Conservation (phyloP, 2,113 vertebrate species). For the Chiloscyllium plagiosum region DNA sequence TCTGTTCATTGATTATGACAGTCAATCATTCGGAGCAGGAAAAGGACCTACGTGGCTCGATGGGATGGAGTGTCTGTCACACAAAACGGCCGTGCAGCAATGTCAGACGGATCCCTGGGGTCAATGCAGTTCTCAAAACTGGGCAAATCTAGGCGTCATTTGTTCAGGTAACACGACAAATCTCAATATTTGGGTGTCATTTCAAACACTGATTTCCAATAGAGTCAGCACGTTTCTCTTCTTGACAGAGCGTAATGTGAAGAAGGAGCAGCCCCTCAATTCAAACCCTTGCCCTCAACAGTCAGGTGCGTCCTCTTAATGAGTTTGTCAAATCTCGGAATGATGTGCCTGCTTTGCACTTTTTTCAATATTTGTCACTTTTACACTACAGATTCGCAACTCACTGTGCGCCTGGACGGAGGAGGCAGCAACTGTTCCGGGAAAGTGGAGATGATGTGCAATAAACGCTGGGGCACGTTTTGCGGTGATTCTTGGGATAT, state of each 20-base stretch:
- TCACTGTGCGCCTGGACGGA: not conserved
- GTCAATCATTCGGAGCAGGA: not conserved
- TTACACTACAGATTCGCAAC: too few species aligned
- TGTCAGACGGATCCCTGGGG: not conserved
- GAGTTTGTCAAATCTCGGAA: too few species aligned
- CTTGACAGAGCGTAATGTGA: not conserved
- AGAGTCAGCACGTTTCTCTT: not conserved
- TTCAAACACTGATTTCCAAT: not conserved
- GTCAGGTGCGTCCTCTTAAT: not conserved
- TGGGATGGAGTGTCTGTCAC: not conserved
- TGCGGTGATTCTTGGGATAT: not conserved
- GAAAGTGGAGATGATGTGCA: slow-evolving; percentile 52
- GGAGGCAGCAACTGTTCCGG: slow-evolving; percentile 53
- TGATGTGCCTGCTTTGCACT: too few species aligned
- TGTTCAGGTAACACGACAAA: not conserved
- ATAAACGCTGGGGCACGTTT: slow-evolving; percentile 33
- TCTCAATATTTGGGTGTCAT: not conserved
- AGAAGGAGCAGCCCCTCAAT: not conserved
- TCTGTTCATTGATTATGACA: not conserved
- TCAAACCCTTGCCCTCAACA: not conserved
- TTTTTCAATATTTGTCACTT: not conserved
- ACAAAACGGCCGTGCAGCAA: not conserved
- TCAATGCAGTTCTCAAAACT: not conserved
- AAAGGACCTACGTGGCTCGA: not conserved
- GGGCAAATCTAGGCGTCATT: not conserved